Base-by-base conservation (phyloP, 2,888 invertebrate genomes). In the Rhingia rostrata region DNA sequence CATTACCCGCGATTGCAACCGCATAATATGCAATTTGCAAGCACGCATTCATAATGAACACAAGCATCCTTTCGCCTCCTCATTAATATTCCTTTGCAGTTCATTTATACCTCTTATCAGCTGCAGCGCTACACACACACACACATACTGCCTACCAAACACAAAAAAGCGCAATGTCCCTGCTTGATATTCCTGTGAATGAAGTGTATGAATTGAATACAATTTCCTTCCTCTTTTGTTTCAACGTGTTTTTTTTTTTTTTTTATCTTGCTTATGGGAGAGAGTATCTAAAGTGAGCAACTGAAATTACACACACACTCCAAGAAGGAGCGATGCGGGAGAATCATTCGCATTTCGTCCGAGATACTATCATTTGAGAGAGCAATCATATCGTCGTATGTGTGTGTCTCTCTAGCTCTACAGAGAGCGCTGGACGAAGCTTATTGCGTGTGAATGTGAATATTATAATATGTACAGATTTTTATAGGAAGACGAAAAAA, bases 201-300 rank as follows among this genome's bases (percentile, higher is more conserved):
- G 84, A 84, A 84, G 64, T 79, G 79, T 75, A 84, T 84, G 84
- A 84, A 84, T 51, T 79, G 66, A 79, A 80, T 80, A 70, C 45
- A 74, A 66, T 75, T 84, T 69, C 69, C 58, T 12, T 35, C 53
- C 7, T 45, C 37, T 61, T 41, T 60, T 73, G 47, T 56, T 60
- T 70, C 39, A 53, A 39, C 49, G 51, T 49, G 39, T 70, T 12
- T 4, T 37, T 60, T 33, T 41, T 83, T 56, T 64, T 22, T 49
- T 43, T 45, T 5, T 41, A 47, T 54, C 43, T 37, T 32, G 64
- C 43, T 45, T 54, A n/a, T 45, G 33, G 54, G 41, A 14, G 56
- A 56, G 67, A 45, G 67, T 56, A 22, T 22, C 54, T 7, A 45
- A 45, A 37, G 39, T 58, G 69, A 70, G 41, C 37, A 63, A 49